Base-by-base conservation (phyloP, 2,888 invertebrate genomes). In the Agrotis clavis region DNA sequence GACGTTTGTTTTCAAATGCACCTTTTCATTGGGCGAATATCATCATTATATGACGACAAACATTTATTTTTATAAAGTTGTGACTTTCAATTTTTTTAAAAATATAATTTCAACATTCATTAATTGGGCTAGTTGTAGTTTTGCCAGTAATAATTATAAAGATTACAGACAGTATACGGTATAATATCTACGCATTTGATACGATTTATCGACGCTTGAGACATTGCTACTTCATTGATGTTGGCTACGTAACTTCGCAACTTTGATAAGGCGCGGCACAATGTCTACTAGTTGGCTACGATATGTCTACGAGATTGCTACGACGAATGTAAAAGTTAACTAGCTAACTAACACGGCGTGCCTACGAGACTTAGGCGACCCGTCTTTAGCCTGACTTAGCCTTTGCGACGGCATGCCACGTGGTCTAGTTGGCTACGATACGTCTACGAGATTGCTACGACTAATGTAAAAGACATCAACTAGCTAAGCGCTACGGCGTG, bases 1-100 rank as follows among this genome's bases (percentile, higher is more conserved):
- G 89, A 88, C 92, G 90, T 88, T 94, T 93, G 93, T 92, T 89
- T 87, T 87, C 81, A 86, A 82, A 84, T 82, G 79, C 76, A 75
- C 65, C 75, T 74, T 69, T 74, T 76, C 76, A 61, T 78, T 78
- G 48, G 60, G 63, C 56, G 61, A 71, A 56, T 48, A 57, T 54
- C 67, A 25, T 67, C 71, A 68, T 70, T 76, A 50, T 56, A 53
- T 35, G 53, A 59, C 53, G 16, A 51, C 2, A 21, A 14, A 13
- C 0, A 13, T 18, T 13, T 5, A 35, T n/a, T 21, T n/a, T 9
- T 19, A 18, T 30, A 64, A 53, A 68, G 0, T 18, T 19, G 51
- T 19, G 1, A 21, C 6, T 21, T 16, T 6, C 11, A 47, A 14
- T 56, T 30, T 51, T 1, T 41, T 41, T 9, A 41, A n/a, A n/a